Base-by-base conservation (phyloP, 1,140 invertebrate genomes). In the Zophobas atratus region DNA sequence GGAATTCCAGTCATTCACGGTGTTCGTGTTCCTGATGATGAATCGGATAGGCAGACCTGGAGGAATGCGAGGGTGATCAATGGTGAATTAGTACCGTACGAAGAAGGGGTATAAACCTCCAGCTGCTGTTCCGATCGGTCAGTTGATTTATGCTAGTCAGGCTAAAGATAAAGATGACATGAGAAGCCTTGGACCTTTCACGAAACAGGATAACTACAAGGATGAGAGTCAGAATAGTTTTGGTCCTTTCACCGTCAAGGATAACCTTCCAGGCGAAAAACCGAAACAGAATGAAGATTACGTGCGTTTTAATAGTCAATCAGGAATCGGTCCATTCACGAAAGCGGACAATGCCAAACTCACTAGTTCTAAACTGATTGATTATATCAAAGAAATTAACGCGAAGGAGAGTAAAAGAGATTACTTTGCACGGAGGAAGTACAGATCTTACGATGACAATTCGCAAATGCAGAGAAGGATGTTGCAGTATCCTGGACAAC, bases 21-120 rank as follows among this genome's bases (percentile, higher is more conserved):
- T 0, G 89, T 94, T 0, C 89, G 94, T 71, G 91, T 95, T 32
- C 94, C 95, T 0, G 95, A 97, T 80, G 93, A 95, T 72, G 93
- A 94, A 55, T 91, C 91, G 55, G 95, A 96, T 81, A 92, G 92
- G 74, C 89, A 6, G 93, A 93, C 91, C 1, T 97, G 94, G 94
- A 89, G 95, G 60, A 96, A 96, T 86, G 95, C 95, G 0, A 87
- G 95, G 75, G 94, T 97, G 0, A 94, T 96, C 35, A 96, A 96
- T 81, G 93, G 93, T 53, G 91, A 93, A 84, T 83, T 96, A 72
- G 86, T 94, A 35, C 91, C 92, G 56, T 92, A 92, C 82, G 91
- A 92, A 55, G 88, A 91, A 80, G 92, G 92, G 91, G 6, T 92
- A 92, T 77, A 90, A 88, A 82, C 91, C 91, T 77, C 89, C 90